Percentiles rank a stretch among this genome's conserved stretches.
Evolutionary conservation across 2,797 vertebrate genomes (phyloP).

Genomic region (Adelosebastes latens): DNA sequence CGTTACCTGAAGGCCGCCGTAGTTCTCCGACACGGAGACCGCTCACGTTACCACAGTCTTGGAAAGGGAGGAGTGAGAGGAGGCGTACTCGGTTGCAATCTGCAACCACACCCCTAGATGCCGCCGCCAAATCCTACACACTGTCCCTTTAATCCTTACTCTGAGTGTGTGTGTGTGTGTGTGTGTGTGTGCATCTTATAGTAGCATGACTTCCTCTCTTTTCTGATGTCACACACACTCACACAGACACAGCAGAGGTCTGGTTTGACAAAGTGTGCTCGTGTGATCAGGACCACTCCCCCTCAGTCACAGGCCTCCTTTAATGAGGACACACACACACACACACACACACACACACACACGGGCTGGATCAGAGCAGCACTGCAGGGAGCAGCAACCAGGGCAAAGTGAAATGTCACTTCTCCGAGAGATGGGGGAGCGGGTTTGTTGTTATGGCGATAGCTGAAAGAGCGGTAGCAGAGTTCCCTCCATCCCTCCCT

Average conservation of each 20-base stretch:
- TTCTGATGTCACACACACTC: constrained; percentile 41
- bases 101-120: no score
- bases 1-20: no score
- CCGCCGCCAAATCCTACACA: no score
- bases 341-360: constrained; percentile 26
- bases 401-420: constrained; percentile 82
- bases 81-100: no score
- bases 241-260: constrained; percentile 69
- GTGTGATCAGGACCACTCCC: constrained; percentile 67
- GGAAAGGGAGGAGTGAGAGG: no score
- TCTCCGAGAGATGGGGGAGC: constrained; percentile 51
- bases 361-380: constrained; percentile 75
- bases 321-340: constrained; percentile 73
- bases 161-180: background rate
- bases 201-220: constrained; percentile 4
- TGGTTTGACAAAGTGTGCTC: constrained; percentile 69
- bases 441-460: constrained; percentile 68
- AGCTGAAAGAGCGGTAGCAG: constrained; percentile 8
- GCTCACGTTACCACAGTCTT: no score
- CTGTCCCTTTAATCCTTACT: background rate
- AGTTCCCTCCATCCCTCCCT: background rate
- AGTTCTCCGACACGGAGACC: no score
- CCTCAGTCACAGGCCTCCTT: constrained; percentile 55
- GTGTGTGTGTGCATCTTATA: background rate
- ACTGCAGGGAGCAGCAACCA: constrained; percentile 76